Evolutionary conservation across 2,797 vertebrate species (phyloP).

Genomic region (Malacoraja senta): DNA sequence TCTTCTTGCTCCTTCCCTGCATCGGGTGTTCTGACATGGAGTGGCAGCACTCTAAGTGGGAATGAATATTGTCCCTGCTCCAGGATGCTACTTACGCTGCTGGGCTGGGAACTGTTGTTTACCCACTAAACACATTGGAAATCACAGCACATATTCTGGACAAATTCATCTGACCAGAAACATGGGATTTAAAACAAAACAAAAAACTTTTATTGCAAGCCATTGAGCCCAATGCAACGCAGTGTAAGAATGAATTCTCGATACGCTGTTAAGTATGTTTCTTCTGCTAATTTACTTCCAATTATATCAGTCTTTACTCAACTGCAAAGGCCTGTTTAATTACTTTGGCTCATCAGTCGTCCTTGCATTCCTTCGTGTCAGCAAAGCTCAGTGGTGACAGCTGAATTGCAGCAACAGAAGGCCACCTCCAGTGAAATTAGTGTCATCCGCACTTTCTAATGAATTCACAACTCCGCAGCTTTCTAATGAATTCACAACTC

Average conservation of each 20-base stretch:
- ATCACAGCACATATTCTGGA: neutral
- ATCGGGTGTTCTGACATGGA: neutral
- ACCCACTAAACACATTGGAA: neutral
- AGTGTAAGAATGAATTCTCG: neutral
- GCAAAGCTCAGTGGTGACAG: neutral
- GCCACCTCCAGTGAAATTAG: slow-evolving; percentile 22
- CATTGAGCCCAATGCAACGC: neutral
- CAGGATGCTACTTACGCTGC: neutral
- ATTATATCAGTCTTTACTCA: neutral
- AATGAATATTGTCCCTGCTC: neutral
- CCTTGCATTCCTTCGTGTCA: neutral
- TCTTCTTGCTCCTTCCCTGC: no score
- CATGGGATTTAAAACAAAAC: neutral
- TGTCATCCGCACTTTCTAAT: neutral
- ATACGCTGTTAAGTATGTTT: neutral
- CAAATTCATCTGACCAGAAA: neutral
- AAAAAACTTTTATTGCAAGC: neutral
- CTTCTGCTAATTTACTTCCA: neutral
- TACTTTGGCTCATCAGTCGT: slow-evolving; percentile 1
- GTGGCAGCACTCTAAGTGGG: neutral
- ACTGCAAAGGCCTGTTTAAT: neutral
- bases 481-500: neutral
- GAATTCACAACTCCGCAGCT: no score
- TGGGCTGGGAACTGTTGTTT: neutral
- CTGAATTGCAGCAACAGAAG: slow-evolving; percentile 3